Evolutionary conservation across 2,888 invertebrate genomes (phyloP).

Genomic region (Tachina fera): DNA sequence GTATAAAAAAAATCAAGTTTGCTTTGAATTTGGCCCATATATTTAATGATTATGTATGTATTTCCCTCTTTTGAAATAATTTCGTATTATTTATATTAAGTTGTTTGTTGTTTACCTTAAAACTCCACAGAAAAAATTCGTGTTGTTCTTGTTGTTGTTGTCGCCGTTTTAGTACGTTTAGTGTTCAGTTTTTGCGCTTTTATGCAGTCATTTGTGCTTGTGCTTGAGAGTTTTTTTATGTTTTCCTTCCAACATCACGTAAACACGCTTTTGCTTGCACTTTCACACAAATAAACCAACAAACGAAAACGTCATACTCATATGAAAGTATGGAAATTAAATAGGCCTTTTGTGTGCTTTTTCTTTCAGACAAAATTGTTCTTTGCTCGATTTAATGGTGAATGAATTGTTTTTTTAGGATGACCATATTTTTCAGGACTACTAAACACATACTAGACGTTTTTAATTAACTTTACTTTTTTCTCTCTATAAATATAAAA

Average conservation of each 20-base stretch:
- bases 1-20: no score
- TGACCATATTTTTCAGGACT: constrained; percentile 31
- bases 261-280: constrained; percentile 28
- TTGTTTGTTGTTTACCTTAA: constrained; percentile 31
- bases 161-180: constrained; percentile 42
- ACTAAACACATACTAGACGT: not conserved
- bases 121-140: constrained; percentile 23
- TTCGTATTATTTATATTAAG: no score
- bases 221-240: constrained; percentile 10
- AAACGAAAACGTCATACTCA: not conserved
- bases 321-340: constrained; percentile 15
- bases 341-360: constrained; percentile 51
- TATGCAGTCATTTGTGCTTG: constrained; percentile 9
- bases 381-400: constrained; percentile 43
- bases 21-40: no score
- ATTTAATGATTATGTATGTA: no score
- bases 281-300: not conserved
- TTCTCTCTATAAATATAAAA: no score
- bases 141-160: constrained; percentile 9
- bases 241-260: constrained; percentile 32
- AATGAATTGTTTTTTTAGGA: not conserved
- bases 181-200: constrained; percentile 26
- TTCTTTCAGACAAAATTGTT: constrained; percentile 61
- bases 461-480: no score
- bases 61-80: no score